Conservation (phyloP, 2,113 vertebrate genomes). For the Amphiprion percula region DNA sequence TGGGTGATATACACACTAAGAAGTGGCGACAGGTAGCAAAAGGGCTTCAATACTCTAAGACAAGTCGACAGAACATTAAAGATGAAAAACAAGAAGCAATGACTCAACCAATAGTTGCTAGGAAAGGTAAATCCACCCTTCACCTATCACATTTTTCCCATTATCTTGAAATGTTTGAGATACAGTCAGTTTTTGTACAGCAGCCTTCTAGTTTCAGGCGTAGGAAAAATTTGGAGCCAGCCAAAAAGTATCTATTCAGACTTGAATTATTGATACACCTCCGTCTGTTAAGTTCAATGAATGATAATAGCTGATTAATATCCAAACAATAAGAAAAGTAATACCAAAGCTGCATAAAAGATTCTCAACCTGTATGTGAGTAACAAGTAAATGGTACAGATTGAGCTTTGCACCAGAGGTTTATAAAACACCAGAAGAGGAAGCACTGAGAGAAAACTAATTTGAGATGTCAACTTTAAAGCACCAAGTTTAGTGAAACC, state of each 20-base stretch:
- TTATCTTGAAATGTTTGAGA: not conserved
- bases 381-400: not conserved
- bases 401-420: constrained; percentile 20
- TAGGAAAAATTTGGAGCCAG: not conserved
- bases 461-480: constrained; percentile 19
- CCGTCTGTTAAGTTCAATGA: not conserved
- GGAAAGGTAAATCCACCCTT: constrained; percentile 48
- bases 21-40: not conserved
- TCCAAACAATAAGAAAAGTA: not conserved
- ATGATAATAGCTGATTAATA: not conserved
- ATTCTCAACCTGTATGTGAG: not conserved
- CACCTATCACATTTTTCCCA: constrained; percentile 18
- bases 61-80: not conserved
- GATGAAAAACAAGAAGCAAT: not conserved
- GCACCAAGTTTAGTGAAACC: constrained; percentile 44
- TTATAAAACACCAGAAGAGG: not conserved
- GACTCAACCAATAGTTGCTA: not conserved
- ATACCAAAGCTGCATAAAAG: not conserved
- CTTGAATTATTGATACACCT: not conserved
- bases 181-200: not conserved
- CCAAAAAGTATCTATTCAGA: not conserved
- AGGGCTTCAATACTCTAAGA: not conserved
- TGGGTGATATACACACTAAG: not conserved
- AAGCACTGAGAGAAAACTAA: not conserved
- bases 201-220: not conserved